Base-by-base conservation (phyloP, 2,888 invertebrate species). In the Parascotia fuliginaria region DNA sequence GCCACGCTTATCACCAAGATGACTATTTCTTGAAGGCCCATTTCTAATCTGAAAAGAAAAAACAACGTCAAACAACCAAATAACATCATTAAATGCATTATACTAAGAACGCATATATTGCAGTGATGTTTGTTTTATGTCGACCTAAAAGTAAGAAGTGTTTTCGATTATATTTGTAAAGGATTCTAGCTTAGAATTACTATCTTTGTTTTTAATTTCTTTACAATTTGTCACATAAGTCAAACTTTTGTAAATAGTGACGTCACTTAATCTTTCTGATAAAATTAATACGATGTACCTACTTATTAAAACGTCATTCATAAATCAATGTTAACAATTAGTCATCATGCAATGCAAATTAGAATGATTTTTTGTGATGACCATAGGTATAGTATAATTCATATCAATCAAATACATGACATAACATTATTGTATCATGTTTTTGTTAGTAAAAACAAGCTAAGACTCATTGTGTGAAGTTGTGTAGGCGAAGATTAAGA, bases 391-490 rank as follows among this genome's bases (percentile, higher is more conserved):
- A 62, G 71, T 65, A 77, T 77, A 82, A 77, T 78, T 79, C 70
- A 77, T 77, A 87, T 86, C 81, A 87, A 87, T 88, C 83, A 86
- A 79, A 73, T 74, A 82, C 79, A 80, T 89, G 87, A 89, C 87
- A 87, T 87, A 87, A 89, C 83, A 84, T 80, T 69, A 85, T 84
- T 81, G 83, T 81, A 58, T 73, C 73, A 70, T 73, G 76, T 77
- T 83, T 45, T 84, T 81, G 68, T 79, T 19, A 13, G 66, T 56
- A 62, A 71, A 78, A 77, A 84, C 82, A 45, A 62, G 64, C 54
- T 50, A 52, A 61, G 61, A 42, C 57, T 75, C 77, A 85, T 87
- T 85, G 84, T 83, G 72, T 62, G 58, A 44, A 47, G 42, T 40
- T 38, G 60, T 51, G 89, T 88, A 78, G 90, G 90, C 64, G 83